These are phyloP conservation scores for Epinephelus moara DNA, from an alignment of 2,113 vertebrate species.

Conservation along the genomic window DNA sequence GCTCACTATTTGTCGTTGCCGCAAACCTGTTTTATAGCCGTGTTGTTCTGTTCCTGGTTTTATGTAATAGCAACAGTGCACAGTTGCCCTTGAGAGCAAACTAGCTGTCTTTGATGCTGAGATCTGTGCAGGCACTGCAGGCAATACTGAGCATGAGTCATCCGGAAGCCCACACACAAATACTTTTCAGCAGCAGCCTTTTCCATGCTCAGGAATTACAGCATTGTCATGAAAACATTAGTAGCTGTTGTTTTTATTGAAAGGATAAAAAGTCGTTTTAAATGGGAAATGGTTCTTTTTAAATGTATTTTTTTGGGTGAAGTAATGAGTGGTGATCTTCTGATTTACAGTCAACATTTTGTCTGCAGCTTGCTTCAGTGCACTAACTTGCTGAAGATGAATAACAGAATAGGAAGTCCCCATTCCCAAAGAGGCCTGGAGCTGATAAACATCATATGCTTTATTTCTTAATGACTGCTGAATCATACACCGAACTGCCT, in stretches of 20 bases:
- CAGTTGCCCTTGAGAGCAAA: conserved; percentile 79
- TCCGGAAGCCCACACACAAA: conserved; percentile 75
- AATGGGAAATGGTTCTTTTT: neutral
- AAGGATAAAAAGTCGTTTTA: conserved; percentile 19
- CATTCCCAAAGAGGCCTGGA: neutral
- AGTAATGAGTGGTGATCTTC: neutral
- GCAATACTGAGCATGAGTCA: conserved; percentile 80
- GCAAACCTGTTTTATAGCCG: conserved; percentile 62
- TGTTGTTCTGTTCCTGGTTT: conserved; percentile 59
- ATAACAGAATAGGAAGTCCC: conserved; percentile 18
- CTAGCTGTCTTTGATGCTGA: conserved; percentile 75
- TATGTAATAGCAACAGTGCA: conserved; percentile 77
- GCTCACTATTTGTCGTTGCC: conserved; percentile 39
- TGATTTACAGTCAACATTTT: conserved; percentile 4
- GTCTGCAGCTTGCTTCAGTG: neutral
- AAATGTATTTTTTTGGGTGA: neutral
- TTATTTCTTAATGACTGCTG: neutral
- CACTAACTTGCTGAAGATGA: conserved; percentile 2
- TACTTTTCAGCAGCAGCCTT: conserved; percentile 64
- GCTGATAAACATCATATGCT: conserved; percentile 15
- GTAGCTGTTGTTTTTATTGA: conserved; percentile 7
- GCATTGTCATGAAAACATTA: conserved; percentile 58
- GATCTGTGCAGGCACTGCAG: conserved; percentile 77
- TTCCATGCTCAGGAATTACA: conserved; percentile 63
- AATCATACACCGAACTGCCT: conserved; percentile 5